Evolutionary conservation across 2,113 vertebrate genomes (phyloP).

Genomic region (Empidonax traillii): DNA sequence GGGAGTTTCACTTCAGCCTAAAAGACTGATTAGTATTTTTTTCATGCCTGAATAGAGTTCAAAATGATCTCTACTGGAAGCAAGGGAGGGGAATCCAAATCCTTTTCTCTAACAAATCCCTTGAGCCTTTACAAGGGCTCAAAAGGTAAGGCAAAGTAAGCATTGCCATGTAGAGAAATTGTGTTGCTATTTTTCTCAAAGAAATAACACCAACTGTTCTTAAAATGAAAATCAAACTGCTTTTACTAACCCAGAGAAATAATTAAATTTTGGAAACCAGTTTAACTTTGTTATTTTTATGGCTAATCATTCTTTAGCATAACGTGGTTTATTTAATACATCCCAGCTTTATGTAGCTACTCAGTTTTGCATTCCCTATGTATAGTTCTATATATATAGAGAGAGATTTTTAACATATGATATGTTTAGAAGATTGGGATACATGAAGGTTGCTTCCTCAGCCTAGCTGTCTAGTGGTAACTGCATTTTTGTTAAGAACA

Average conservation of each 20-base stretch:
- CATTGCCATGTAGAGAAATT: background rate
- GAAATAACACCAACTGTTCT: background rate
- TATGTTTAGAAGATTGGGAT: background rate
- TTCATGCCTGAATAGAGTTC: conserved; percentile 22
- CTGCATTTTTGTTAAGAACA: background rate
- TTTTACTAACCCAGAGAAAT: background rate
- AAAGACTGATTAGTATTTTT: conserved; percentile 51
- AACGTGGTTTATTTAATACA: background rate
- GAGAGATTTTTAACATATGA: background rate
- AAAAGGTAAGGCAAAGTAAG: background rate
- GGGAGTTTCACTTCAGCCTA: background rate
- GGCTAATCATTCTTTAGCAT: background rate
- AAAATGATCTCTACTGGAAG: conserved; percentile 12
- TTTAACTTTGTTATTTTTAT: background rate
- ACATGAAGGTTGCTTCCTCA: background rate
- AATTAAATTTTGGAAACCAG: background rate
- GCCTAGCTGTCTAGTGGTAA: background rate
- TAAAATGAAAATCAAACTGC: background rate
- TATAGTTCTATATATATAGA: background rate
- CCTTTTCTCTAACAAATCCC: conserved; percentile 26
- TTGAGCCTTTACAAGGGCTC: background rate
- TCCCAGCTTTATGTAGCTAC: background rate
- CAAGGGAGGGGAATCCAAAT: background rate
- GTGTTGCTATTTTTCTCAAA: background rate
- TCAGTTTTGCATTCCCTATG: background rate